phyloP scores from a whole-genome alignment of 2,888 invertebrate species.

The Petrolisthes cinctipes region DNA sequence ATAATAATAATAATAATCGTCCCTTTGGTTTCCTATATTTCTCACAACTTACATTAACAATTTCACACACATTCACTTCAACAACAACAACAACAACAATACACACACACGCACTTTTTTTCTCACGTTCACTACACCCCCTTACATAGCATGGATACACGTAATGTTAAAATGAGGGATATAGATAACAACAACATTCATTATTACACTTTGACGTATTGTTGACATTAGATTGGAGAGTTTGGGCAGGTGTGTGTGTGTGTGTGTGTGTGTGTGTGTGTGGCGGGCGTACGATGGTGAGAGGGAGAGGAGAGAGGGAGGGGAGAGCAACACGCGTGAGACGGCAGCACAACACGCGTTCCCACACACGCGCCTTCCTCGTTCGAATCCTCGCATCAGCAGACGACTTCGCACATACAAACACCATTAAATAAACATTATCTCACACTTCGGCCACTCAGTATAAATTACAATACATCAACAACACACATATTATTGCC shows the following conservation, averaged over 20 bases:
- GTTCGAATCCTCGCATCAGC: neutral
- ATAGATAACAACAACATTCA: neutral
- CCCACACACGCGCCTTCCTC: slow-evolving; percentile 53
- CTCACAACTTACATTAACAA: too few relatives aligned
- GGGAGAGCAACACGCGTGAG: slow-evolving; percentile 50
- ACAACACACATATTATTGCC: neutral
- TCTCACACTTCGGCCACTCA: neutral
- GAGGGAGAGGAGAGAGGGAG: too few relatives aligned
- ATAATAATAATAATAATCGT: too few relatives aligned
- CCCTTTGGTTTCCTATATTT: too few relatives aligned
- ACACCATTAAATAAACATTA: neutral
- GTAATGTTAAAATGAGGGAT: neutral
- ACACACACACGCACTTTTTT: neutral
- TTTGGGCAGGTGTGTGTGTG: slow-evolving; percentile 21
- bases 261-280: too few relatives aligned
- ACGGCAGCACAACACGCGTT: slow-evolving; percentile 46
- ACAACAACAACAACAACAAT: neutral
- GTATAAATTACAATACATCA: neutral
- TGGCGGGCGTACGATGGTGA: slow-evolving; percentile 16
- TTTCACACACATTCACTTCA: neutral
- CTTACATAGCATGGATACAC: neutral
- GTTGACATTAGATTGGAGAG: neutral
- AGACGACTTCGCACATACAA: neutral
- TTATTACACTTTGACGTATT: neutral
- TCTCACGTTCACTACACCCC: neutral